A percentile compares a stretch with the other conserved stretches of the same genome.
These are phyloP conservation scores for Sylvia atricapilla DNA, from an alignment of 2,113 vertebrate species.

Conservation along the genomic window DNA sequence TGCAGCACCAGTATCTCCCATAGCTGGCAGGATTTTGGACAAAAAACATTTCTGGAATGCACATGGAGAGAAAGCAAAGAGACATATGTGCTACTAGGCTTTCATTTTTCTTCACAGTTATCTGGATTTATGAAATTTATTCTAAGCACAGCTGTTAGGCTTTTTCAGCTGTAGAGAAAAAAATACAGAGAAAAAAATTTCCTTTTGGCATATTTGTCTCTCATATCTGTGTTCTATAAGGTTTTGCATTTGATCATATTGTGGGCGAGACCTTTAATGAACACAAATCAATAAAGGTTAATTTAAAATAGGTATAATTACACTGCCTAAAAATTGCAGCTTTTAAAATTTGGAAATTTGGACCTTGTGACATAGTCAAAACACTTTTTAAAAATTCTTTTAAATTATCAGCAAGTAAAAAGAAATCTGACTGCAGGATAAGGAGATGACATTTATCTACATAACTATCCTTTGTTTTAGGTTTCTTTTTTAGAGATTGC, in stretches of 20 bases:
- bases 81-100: background rate
- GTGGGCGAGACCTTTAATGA: background rate
- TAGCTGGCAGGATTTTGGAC: background rate
- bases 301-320: background rate
- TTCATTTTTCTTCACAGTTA: slow-evolving; percentile 15
- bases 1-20: background rate
- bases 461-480: background rate
- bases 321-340: background rate
- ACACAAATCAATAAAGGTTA: background rate
- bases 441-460: background rate
- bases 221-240: background rate
- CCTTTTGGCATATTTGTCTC: background rate
- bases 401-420: background rate
- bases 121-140: background rate
- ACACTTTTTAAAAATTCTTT: background rate
- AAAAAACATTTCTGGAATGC: slow-evolving; percentile 5
- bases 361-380: background rate
- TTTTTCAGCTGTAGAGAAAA: background rate
- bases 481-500: background rate
- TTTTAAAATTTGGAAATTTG: background rate
- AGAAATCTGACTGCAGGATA: background rate
- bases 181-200: background rate
- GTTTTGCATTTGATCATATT: background rate
- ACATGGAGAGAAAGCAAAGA: background rate
- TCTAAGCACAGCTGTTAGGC: background rate